Percentiles rank a stretch among this genome's conserved stretches.
phyloP scores from a whole-genome alignment of 1,140 invertebrate genomes.

The Drosophila leontia region DNA sequence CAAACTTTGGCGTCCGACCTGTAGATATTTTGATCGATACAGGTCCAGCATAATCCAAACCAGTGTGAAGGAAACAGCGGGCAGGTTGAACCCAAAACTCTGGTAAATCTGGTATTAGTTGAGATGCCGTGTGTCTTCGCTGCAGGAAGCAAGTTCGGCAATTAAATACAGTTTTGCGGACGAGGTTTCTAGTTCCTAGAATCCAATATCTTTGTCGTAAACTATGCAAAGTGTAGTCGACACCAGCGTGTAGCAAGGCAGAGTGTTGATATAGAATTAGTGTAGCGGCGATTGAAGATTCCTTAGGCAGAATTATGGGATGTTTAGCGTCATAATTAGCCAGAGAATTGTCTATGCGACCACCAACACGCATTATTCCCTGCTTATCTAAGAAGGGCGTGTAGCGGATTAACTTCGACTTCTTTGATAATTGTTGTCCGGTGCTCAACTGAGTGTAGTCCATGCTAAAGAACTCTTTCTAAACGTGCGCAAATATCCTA shows the following conservation, averaged over 20 bases:
- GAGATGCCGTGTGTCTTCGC: background rate
- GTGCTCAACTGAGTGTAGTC: too few species aligned
- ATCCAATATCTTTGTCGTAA: too few species aligned
- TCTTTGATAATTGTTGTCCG: background rate
- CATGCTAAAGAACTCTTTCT: background rate
- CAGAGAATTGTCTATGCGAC: background rate
- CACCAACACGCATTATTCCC: background rate
- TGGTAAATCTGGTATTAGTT: background rate
- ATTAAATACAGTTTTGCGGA: background rate
- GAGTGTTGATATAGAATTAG: too few species aligned
- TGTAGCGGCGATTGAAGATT: too few species aligned
- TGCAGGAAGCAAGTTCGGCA: background rate
- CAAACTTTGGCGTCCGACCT: background rate
- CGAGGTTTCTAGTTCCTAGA: too few species aligned
- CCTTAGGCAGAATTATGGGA: too few species aligned
- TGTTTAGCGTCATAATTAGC: background rate
- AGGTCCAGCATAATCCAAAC: constrained; percentile 5
- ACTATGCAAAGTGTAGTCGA: too few species aligned
- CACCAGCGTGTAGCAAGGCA: too few species aligned
- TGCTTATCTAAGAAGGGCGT: background rate
- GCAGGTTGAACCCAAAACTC: background rate
- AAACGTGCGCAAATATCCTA: too few species aligned
- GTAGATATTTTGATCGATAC: background rate
- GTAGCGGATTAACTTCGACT: background rate
- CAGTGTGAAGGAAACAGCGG: background rate